Conservation (phyloP, 2,113 vertebrate genomes). For the Rhinogobius similis region DNA sequence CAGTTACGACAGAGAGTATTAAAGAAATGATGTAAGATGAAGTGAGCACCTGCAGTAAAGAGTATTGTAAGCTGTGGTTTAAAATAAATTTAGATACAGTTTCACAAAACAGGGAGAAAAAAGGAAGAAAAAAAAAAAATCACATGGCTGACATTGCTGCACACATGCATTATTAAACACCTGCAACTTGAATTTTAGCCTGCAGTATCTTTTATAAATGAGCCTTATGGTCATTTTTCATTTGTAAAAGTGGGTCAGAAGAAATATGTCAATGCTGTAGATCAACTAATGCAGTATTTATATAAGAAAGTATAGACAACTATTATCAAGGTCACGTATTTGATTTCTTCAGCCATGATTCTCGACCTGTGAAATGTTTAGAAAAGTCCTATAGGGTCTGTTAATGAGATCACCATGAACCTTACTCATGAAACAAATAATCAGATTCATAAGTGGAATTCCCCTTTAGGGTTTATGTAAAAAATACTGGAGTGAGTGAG, state of each 20-base stretch:
- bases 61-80: neutral
- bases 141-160: slow-evolving; percentile 7
- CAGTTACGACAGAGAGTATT: neutral
- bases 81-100: neutral
- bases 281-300: neutral
- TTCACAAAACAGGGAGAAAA: neutral
- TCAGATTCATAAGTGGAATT: neutral
- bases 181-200: slow-evolving; percentile 17
- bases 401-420: no score
- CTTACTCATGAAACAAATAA: neutral
- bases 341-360: neutral
- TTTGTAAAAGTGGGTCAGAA: neutral
- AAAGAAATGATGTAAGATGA: neutral
- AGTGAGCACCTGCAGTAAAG: neutral
- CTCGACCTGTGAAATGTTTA: neutral
- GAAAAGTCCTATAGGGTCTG: neutral
- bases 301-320: neutral
- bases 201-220: slow-evolving; percentile 63
- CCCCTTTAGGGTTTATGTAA: neutral
- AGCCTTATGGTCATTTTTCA: slow-evolving; percentile 18
- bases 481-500: no score
- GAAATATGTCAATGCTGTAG: neutral
- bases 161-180: slow-evolving; percentile 41
- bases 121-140: neutral
- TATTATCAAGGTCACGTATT: neutral